Evolutionary conservation across 2,797 vertebrate species (phyloP), one percentile per base, ranked within the genome.

Genomic region (Acomys russatus): DNA sequence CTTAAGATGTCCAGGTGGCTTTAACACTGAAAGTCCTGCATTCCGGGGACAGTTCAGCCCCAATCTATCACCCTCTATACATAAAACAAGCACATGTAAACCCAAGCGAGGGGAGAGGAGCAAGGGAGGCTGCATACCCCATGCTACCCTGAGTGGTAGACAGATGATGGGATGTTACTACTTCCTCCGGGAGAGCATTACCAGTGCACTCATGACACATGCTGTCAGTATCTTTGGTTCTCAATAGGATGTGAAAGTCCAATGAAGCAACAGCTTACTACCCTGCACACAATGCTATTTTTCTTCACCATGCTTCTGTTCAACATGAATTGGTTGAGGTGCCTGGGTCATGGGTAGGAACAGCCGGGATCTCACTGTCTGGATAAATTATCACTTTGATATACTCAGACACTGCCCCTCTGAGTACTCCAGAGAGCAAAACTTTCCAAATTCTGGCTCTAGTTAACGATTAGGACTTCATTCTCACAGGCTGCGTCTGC

Each of bases 381-480:
- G 35, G 70, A 56, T 20, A 9, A 5, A 64, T 28, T 12, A 33
- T 10, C 68, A 73, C 51, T 20, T 18, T 38, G 63, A 70, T 7
- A 25, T 77, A 70, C 88, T 95, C 3, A 83, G 74, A 95, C 76
- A 64, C 7, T n/a, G 7, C 56, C 56, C 79, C 17, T 87, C 35
- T 56, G 44, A n/a, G 64, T 74, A 7, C 8, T 64, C 82, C 3
- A 15, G 10, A 38, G 17, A 93, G 49, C 22, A 92, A 89, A 25
- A 20, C 38, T 64, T 83, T 66, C 59, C 66, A 51, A n/a, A 74
- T 73, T 71, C 64, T 71, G 63, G 70, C 54, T 76, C 63, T 17
- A 20, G 70, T 38, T 56, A 93, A 59, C n/a, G 82, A 89, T 4
- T n/a, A 91, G 74, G 68, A 94, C 87, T 63, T 90, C 78, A 51